Evolutionary conservation across 1,140 invertebrate species (phyloP), one percentile per base, ranked within the genome.

Genomic region (Aplysia californica): DNA sequence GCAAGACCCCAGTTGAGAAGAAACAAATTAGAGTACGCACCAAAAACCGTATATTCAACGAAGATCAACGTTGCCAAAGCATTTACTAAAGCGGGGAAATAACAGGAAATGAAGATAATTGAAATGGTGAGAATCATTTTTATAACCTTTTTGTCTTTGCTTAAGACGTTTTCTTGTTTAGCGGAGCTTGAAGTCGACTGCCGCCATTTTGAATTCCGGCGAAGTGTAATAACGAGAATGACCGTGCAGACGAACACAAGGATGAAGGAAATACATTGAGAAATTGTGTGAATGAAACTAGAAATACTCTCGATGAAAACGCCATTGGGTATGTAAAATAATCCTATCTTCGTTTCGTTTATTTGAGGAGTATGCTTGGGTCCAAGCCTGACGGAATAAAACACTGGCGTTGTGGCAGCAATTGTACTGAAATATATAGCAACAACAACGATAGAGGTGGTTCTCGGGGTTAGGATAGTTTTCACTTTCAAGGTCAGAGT

Each of bases 81-180:
- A n/a, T n/a, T n/a, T n/a, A n/a, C n/a, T n/a, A n/a, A n/a, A n/a
- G n/a, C 3, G 3, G 68, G 68, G 5, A 26, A 31, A 21, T 39
- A 70, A 23, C 68, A 70, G 26, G 58, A 15, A 10, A 70, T 50
- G 3, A 70, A 29, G 29, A 70, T 39, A 31, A 15, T 56, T 3
- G 68, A 26, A 2, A 70, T 70, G 1, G 58, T 35, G 23, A 26
- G 20, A 33, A 70, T 55, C 68, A 70, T 70, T 39, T 56, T 50
- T 2, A 70, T 23, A 20, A 44, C 29, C 31, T 35, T 56, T 23
- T 35, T 26, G 23, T 70, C 68, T 55, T 55, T 15, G 10, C 44
- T 35, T 15, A 31, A 26, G 29, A 20, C 31, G 5, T 44, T 26
- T 3, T 18, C 23, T 36, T 39, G 31, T 1, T 4, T 26, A 4